phyloP scores from a whole-genome alignment of 2,797 vertebrate species.

The Ataeniobius toweri region DNA sequence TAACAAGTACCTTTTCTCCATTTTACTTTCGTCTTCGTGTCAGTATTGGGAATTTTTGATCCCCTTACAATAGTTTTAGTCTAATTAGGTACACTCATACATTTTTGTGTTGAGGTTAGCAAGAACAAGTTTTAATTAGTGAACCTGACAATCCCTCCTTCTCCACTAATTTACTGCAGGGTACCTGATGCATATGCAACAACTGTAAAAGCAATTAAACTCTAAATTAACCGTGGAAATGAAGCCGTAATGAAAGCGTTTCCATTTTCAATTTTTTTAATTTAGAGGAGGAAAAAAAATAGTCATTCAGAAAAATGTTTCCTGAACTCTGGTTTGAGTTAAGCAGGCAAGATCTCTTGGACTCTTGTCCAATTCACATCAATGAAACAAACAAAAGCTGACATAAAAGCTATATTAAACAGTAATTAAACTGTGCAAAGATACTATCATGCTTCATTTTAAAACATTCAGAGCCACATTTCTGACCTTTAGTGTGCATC shows the following conservation, averaged over 20 bases:
- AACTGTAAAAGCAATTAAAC: conserved; percentile 62
- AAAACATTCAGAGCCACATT: not conserved
- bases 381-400: not conserved
- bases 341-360: not conserved
- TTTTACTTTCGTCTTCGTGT: not conserved
- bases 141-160: conserved; percentile 64
- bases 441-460: not conserved
- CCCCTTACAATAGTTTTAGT: conserved; percentile 37
- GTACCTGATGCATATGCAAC: conserved; percentile 70
- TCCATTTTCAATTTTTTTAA: conserved; percentile 42
- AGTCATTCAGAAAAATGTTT: conserved; percentile 26
- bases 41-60: conserved; percentile 20
- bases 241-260: conserved; percentile 44
- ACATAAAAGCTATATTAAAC: not conserved
- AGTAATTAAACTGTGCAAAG: not conserved
- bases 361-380: not conserved
- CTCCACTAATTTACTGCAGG: conserved; percentile 55
- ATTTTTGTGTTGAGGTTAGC: conserved; percentile 48
- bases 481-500: not conserved
- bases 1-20: not conserved
- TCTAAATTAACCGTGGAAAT: conserved; percentile 55
- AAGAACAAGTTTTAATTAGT: conserved; percentile 55
- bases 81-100: conserved; percentile 48
- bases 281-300: not conserved
- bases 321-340: not conserved